Base-by-base conservation (phyloP, 2,888 invertebrate species). In the Lingula anatina region DNA sequence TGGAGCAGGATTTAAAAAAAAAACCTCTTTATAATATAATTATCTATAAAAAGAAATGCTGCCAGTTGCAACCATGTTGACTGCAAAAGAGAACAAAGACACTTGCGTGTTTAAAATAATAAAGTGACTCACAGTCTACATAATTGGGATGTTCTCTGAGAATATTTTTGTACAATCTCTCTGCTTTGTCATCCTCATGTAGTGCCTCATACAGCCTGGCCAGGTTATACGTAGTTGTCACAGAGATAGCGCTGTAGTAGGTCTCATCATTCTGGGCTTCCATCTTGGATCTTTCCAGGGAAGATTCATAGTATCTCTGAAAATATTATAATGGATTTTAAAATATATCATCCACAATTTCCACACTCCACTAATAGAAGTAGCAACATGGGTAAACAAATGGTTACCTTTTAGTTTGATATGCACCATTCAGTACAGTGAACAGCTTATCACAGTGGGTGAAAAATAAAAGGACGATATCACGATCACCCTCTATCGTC, bases 141-240 rank as follows among this genome's bases (percentile, higher is more conserved):
- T 99, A 99, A 75, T 95, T 96, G 0, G 96, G 96, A 85, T 97
- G 95, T 65, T 96, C 93, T 71, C 90, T 88, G 46, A 99, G 81
- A 64, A 99, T 96, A 66, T 92, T 91, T 74, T 97, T 97, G 79
- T 99, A 99, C 0, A 95, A 79, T 77, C 89, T 90, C 77, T 97
- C 97, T 0, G 99, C 95, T 65, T 90, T 87, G 71, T 96, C 94
- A 74, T 88, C 93, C 48, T 88, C 83, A 68, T 93, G 93, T 43
- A 92, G 82, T 0, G 93, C 90, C 80, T 99, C 99, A 68, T 90
- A 89, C 2, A 97, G 81, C 12, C 99, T 81, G 0, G 94, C 97
- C 62, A 97, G 80, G 79, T 99, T 99, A 78, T 97, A 99, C 35
- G 89, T 93, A 46, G 94, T 93, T 0, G 95, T 94, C 0, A 97